Evolutionary conservation across 2,888 invertebrate species (phyloP).

Genomic region (Agrotis puta): DNA sequence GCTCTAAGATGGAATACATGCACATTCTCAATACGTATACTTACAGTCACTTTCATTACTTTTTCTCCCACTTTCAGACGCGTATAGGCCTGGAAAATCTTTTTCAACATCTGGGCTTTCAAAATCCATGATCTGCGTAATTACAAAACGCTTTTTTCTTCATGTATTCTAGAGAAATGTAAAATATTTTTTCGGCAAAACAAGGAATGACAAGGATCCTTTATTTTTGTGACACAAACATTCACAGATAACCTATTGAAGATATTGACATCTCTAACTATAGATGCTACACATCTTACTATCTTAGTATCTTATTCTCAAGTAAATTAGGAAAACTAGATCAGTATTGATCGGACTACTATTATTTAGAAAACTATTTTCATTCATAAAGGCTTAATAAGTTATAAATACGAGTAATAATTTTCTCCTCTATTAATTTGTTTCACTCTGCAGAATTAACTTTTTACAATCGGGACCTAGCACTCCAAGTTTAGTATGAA

Average conservation of each 20-base stretch:
- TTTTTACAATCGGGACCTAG: too few relatives aligned
- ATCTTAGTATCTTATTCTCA: too few relatives aligned
- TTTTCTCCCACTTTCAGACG: conserved; percentile 94
- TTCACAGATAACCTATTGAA: neutral
- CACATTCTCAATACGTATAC: conserved; percentile 71
- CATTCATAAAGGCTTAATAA: too few relatives aligned
- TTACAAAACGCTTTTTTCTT: conserved; percentile 4
- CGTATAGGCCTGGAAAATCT: conserved; percentile 97
- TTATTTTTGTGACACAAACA: conserved; percentile 13
- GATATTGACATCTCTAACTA: too few relatives aligned
- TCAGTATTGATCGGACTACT: too few relatives aligned
- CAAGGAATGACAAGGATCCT: conserved; percentile 48
- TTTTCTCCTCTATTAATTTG: too few relatives aligned
- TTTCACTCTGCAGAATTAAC: too few relatives aligned
- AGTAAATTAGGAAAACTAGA: too few relatives aligned
- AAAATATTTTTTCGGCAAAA: conserved; percentile 41
- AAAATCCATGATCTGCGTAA: conserved; percentile 92
- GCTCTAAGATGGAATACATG: neutral
- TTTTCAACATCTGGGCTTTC: conserved; percentile 97
- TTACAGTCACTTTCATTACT: conserved; percentile 96
- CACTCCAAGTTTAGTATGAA: too few relatives aligned
- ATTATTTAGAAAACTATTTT: too few relatives aligned
- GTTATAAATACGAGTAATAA: too few relatives aligned
- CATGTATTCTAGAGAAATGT: neutral
- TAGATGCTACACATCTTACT: too few relatives aligned